phyloP scores from a whole-genome alignment of 2,113 vertebrate genomes.

The Sprattus sprattus region DNA sequence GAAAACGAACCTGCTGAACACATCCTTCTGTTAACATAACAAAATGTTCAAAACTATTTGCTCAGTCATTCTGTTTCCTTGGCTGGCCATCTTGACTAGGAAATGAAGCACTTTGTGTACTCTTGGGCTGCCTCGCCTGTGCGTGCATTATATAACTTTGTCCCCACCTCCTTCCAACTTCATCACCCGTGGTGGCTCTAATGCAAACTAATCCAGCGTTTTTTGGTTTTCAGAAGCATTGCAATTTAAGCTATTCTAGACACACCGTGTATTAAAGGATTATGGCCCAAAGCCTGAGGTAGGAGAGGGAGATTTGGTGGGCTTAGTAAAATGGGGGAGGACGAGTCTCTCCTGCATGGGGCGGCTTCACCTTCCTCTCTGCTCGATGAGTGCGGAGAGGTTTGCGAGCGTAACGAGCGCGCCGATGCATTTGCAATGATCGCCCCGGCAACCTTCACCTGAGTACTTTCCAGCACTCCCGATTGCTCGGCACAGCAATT shows the following conservation, averaged over 20 bases:
- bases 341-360: conserved; percentile 48
- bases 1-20: background rate
- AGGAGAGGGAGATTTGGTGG: conserved; percentile 56
- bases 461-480: background rate
- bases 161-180: conserved; percentile 23
- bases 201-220: conserved; percentile 59
- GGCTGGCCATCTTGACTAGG: background rate
- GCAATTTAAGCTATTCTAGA: conserved; percentile 67
- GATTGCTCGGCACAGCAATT: background rate
- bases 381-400: conserved; percentile 43
- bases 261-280: conserved; percentile 67
- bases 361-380: conserved; percentile 49
- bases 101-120: background rate
- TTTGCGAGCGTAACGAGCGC: conserved; percentile 52
- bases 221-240: conserved; percentile 61
- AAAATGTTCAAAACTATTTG: background rate
- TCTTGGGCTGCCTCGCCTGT: background rate
- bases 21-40: background rate
- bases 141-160: conserved; percentile 25
- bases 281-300: conserved; percentile 63
- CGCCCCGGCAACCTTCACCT: conserved; percentile 28
- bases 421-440: conserved; percentile 29
- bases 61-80: background rate
- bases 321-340: conserved; percentile 57
- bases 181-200: conserved; percentile 37